Conservation (phyloP, 1,140 invertebrate species). For the Cyphomyrmex costatus region DNA sequence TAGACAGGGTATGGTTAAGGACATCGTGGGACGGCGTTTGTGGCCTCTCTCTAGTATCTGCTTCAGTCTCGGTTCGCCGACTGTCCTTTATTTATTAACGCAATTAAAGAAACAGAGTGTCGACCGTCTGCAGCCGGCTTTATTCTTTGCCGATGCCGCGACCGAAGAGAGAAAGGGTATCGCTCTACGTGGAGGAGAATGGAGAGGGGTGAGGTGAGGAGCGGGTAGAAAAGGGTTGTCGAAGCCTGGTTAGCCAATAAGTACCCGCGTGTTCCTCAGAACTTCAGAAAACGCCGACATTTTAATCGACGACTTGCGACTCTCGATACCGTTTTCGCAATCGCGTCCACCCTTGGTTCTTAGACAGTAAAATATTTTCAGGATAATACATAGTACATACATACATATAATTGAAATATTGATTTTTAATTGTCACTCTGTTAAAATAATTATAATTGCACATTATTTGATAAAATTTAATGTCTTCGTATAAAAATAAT, state of each 20-base stretch:
- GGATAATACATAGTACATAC: neutral
- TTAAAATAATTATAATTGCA: neutral
- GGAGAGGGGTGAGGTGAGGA: neutral
- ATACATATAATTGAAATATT: neutral
- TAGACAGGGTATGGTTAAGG: neutral
- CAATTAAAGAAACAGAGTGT: constrained; percentile 84
- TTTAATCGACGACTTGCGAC: constrained; percentile 46
- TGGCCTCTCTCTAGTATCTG: constrained; percentile 38
- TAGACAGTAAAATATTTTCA: constrained; percentile 19
- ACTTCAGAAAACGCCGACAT: constrained; percentile 58
- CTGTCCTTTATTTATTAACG: constrained; percentile 86
- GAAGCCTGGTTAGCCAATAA: constrained; percentile 58
- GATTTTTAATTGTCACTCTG: neutral
- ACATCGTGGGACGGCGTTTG: constrained; percentile 47
- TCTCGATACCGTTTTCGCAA: constrained; percentile 17
- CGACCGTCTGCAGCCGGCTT: constrained; percentile 71
- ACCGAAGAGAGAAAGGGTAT: constrained; percentile 43
- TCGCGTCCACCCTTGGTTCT: constrained; percentile 12
- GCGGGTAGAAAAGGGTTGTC: constrained; percentile 44
- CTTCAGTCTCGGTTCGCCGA: constrained; percentile 57
- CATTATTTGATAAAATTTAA: neutral
- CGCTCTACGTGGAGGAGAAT: constrained; percentile 31
- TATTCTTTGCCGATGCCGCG: constrained; percentile 76
- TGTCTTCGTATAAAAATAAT: neutral
- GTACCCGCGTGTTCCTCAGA: constrained; percentile 55